Conservation (phyloP, 2,113 vertebrate genomes). For the Sinosuthora webbiana region DNA sequence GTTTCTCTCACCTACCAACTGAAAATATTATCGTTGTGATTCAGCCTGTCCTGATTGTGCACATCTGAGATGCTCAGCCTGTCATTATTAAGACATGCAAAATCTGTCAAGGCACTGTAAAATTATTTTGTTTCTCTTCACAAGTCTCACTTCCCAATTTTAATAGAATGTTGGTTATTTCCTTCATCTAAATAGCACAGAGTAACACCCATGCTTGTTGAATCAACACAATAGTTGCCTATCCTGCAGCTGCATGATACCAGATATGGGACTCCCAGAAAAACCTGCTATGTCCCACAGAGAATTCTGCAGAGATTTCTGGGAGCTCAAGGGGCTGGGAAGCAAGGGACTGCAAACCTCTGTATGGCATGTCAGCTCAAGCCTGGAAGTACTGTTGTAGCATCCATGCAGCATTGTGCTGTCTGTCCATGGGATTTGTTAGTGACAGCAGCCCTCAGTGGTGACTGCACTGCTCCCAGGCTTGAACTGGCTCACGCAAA, state of each 20-base stretch:
- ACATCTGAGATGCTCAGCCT: not conserved
- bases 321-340: accelerated
- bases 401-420: not conserved
- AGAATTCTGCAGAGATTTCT: not conserved
- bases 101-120: not conserved
- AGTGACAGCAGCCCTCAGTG: not conserved
- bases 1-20: not conserved
- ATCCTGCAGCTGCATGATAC: not conserved
- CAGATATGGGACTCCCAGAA: not conserved
- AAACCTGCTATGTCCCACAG: accelerated
- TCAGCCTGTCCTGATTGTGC: not conserved
- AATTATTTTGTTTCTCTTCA: not conserved
- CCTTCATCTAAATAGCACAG: not conserved
- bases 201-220: not conserved
- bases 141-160: not conserved
- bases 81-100: not conserved
- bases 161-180: not conserved
- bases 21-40: not conserved
- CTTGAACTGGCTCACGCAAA: not conserved
- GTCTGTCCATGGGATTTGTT: not conserved
- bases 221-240: not conserved
- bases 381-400: not conserved
- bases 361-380: accelerated
- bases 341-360: not conserved
- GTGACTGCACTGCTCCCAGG: not conserved